phyloP scores from a whole-genome alignment of 1,140 invertebrate genomes.

The Vanessa atalanta region DNA sequence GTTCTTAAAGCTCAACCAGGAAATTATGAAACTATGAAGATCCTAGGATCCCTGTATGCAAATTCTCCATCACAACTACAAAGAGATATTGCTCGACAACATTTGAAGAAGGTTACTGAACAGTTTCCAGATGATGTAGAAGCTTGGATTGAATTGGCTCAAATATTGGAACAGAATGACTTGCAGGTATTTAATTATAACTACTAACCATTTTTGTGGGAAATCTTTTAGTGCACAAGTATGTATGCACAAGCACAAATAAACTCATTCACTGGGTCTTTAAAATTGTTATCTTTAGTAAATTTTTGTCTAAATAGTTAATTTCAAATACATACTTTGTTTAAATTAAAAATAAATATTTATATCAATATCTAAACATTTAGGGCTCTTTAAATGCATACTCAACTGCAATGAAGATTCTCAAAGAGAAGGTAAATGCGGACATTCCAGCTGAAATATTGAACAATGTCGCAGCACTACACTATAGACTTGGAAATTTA shows the following conservation, averaged over 20 bases:
- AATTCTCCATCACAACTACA: constrained; percentile 94
- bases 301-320: too few relatives aligned
- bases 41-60: constrained; percentile 97
- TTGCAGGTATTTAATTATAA: constrained; percentile 86
- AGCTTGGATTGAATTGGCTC: constrained; percentile 99
- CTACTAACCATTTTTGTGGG: too few relatives aligned
- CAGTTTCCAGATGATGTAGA: constrained; percentile 99
- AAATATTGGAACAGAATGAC: constrained; percentile 98
- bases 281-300: too few relatives aligned
- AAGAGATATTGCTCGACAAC: constrained; percentile 94
- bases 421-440: constrained; percentile 95
- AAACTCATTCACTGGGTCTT: too few relatives aligned
- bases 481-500: constrained; percentile 93
- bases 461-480: constrained; percentile 97
- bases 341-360: too few relatives aligned
- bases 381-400: constrained; percentile 93
- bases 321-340: too few relatives aligned
- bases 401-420: constrained; percentile 94
- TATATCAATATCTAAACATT: not conserved
- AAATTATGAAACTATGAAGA: constrained; percentile 99
- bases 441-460: constrained; percentile 98
- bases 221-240: too few relatives aligned
- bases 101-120: constrained; percentile 96
- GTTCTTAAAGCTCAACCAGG: constrained; percentile 98
- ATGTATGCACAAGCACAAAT: too few relatives aligned